Percentiles rank a stretch among this genome's conserved stretches.
Conservation (phyloP, 2,113 vertebrate species). For the Myiopsitta monachus region DNA sequence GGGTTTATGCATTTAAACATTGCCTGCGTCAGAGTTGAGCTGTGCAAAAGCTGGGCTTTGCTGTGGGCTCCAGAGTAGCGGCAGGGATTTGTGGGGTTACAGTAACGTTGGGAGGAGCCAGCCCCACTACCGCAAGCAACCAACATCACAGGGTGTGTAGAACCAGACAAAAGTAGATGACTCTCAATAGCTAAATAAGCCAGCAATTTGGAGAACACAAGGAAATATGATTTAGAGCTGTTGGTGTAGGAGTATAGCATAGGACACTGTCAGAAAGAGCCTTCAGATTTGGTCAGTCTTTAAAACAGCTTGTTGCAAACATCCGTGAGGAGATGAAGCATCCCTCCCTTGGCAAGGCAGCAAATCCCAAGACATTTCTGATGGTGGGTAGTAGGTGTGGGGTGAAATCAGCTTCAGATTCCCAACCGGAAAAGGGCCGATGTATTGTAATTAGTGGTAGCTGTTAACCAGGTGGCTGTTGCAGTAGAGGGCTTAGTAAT, state of each 20-base stretch:
- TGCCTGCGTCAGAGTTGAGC: constrained; percentile 23
- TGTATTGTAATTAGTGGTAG: rapidly evolving
- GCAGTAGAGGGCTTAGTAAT: neutral
- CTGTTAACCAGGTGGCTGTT: neutral
- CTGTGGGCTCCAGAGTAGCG: rapidly evolving
- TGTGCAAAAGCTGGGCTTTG: neutral
- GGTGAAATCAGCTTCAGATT: neutral
- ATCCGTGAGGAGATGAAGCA: rapidly evolving
- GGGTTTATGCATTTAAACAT: constrained; percentile 48
- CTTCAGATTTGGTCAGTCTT: neutral
- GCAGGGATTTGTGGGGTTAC: neutral
- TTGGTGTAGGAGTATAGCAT: rapidly evolving
- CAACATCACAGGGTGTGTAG: rapidly evolving
- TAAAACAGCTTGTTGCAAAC: neutral
- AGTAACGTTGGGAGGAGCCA: rapidly evolving
- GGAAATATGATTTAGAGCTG: rapidly evolving
- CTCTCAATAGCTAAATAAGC: rapidly evolving
- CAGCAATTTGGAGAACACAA: rapidly evolving
- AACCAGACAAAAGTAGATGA: rapidly evolving
- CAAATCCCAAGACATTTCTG: neutral
- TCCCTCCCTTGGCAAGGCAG: neutral
- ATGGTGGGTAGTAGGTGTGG: rapidly evolving
- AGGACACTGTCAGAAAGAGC: neutral
- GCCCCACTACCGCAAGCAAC: neutral
- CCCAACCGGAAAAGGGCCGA: rapidly evolving